These are phyloP conservation scores for Rhinoraja longicauda DNA, from an alignment of 2,797 vertebrate genomes.

Conservation along the genomic window DNA sequence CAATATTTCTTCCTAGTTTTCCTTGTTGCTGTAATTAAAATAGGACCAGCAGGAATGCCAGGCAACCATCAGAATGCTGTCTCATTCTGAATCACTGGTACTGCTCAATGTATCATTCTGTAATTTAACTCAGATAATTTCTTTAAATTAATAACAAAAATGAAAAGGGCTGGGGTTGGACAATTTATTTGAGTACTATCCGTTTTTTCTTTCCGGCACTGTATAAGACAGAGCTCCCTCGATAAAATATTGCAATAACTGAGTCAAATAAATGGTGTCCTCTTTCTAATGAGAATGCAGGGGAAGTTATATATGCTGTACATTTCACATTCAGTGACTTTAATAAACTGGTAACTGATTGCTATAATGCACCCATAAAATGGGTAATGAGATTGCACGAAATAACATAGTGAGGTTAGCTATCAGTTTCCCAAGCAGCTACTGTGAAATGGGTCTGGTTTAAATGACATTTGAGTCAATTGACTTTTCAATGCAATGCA, in stretches of 20 bases:
- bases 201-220: background rate
- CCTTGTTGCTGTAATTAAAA: background rate
- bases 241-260: background rate
- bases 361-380: slow-evolving; percentile 21
- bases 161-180: background rate
- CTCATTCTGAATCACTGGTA: background rate
- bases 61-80: background rate
- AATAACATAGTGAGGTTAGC: background rate
- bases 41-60: background rate
- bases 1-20: background rate
- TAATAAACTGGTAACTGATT: slow-evolving; percentile 33
- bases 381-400: background rate
- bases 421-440: slow-evolving; percentile 22
- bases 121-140: background rate
- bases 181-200: background rate
- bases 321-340: slow-evolving; percentile 34
- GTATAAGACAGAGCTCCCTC: background rate
- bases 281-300: background rate
- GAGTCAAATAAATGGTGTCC: background rate
- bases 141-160: background rate
- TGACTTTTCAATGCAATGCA: background rate
- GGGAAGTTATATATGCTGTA: background rate
- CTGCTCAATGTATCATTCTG: no score
- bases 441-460: slow-evolving; percentile 24
- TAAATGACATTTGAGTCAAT: slow-evolving; percentile 35